Evolutionary conservation across 1,140 invertebrate species (phyloP).

Genomic region (Micrasema minimum): DNA sequence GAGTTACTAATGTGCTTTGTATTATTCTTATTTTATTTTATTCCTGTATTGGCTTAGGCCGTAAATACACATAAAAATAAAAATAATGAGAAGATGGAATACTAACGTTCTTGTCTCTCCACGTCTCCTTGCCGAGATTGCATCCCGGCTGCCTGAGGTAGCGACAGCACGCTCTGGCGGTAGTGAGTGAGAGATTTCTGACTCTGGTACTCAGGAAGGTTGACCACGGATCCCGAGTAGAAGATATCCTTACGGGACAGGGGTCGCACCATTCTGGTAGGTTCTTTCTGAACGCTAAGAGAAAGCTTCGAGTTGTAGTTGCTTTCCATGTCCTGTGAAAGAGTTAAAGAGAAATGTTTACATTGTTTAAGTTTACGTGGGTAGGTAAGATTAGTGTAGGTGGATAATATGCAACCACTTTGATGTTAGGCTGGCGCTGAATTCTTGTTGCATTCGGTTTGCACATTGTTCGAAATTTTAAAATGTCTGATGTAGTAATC

Average conservation of each 20-base stretch:
- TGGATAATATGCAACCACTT: too few species aligned
- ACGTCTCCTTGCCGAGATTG: constrained; percentile 67
- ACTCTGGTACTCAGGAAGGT: constrained; percentile 91
- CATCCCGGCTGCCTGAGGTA: constrained; percentile 75
- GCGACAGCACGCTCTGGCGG: constrained; percentile 83
- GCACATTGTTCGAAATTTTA: too few species aligned
- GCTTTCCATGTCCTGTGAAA: constrained; percentile 55
- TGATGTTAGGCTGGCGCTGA: too few species aligned
- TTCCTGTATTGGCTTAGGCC: too few species aligned
- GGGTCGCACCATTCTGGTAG: constrained; percentile 83
- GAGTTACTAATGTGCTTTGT: too few species aligned
- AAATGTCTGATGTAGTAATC: too few species aligned
- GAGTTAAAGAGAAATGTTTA: not conserved
- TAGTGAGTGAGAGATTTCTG: constrained; percentile 92
- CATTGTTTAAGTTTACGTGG: not conserved
- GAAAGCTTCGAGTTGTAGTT: constrained; percentile 64
- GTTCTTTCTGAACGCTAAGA: constrained; percentile 67
- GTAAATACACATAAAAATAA: too few species aligned
- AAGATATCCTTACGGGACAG: constrained; percentile 97
- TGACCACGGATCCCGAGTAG: constrained; percentile 93
- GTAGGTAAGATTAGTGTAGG: not conserved
- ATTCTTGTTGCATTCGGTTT: too few species aligned
- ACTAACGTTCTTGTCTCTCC: constrained; percentile 78
- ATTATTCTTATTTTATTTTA: too few species aligned
- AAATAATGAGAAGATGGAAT: too few species aligned